Conservation (phyloP, 2,888 invertebrate genomes). For the Sacculina carcini region DNA sequence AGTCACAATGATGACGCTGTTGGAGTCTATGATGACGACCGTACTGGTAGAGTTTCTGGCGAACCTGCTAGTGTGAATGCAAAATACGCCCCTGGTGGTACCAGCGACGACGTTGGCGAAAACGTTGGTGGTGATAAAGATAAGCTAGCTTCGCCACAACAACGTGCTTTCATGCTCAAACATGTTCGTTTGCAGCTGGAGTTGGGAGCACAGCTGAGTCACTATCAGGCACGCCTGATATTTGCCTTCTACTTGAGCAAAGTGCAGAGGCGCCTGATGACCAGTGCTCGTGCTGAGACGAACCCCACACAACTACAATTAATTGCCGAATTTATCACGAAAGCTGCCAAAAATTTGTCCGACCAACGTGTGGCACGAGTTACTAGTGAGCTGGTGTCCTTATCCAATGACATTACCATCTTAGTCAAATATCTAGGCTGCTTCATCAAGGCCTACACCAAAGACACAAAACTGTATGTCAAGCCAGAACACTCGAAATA, state of each 20-base stretch:
- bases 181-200: too few relatives aligned
- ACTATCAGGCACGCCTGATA: conserved; percentile 37
- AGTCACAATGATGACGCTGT: too few relatives aligned
- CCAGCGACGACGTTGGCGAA: too few relatives aligned
- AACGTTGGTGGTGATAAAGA: too few relatives aligned
- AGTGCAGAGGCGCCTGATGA: conserved; percentile 34
- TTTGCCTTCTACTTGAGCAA: conserved; percentile 50
- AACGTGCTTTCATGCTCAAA: too few relatives aligned
- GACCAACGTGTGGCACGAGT: too few relatives aligned
- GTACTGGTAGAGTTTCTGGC: too few relatives aligned
- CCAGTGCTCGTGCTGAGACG: conserved; percentile 10
- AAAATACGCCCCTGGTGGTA: too few relatives aligned
- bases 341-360: conserved; percentile 35
- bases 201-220: too few relatives aligned
- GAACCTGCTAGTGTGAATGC: too few relatives aligned
- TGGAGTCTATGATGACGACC: too few relatives aligned
- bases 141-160: not conserved
- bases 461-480: conserved; percentile 36
- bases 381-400: too few relatives aligned
- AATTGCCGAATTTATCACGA: conserved; percentile 45
- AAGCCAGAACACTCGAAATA: not conserved
- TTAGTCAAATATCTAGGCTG: conserved; percentile 59
- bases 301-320: conserved; percentile 23
- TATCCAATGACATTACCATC: conserved; percentile 55
- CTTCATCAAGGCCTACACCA: conserved; percentile 53